These are phyloP conservation scores for Capreolus pygargus DNA, from an alignment of 2,113 vertebrate species.

Conservation along the genomic window DNA sequence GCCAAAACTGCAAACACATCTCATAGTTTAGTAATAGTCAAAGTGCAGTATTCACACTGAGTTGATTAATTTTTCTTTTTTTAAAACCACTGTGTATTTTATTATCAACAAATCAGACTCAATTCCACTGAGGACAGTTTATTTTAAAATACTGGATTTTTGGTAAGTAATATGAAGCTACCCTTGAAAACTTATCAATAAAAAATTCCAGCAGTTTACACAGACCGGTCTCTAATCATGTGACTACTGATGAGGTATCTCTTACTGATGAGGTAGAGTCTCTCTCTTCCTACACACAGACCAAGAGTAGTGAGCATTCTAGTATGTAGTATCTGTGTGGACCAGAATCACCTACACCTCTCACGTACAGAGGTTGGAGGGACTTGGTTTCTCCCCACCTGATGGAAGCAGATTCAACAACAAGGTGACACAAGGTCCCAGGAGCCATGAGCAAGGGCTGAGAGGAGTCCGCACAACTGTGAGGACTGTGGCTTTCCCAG, in stretches of 20 bases:
- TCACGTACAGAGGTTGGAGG: fast-evolving
- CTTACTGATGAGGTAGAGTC: too few species aligned
- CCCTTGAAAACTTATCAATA: background rate
- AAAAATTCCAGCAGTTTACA: background rate
- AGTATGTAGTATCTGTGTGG: fast-evolving
- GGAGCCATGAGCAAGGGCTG: too few species aligned
- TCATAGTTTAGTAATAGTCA: fast-evolving
- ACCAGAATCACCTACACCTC: background rate
- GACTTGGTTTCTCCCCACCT: background rate
- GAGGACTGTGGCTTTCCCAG: background rate
- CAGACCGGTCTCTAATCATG: background rate
- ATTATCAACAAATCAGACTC: background rate
- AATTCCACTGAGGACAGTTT: background rate
- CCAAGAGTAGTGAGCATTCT: background rate
- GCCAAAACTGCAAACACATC: background rate
- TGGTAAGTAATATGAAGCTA: background rate
- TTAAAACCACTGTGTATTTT: background rate
- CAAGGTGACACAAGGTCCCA: fast-evolving
- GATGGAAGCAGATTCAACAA: fast-evolving
- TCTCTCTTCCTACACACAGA: background rate
- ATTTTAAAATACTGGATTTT: background rate
- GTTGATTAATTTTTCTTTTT: fast-evolving
- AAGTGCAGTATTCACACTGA: background rate
- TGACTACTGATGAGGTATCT: background rate
- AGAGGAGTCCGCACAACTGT: background rate